Percentiles rank a stretch among this genome's conserved stretches.
These are phyloP conservation scores for Buceros bicornis DNA, from an alignment of 2,797 vertebrate genomes.

Conservation along the genomic window DNA sequence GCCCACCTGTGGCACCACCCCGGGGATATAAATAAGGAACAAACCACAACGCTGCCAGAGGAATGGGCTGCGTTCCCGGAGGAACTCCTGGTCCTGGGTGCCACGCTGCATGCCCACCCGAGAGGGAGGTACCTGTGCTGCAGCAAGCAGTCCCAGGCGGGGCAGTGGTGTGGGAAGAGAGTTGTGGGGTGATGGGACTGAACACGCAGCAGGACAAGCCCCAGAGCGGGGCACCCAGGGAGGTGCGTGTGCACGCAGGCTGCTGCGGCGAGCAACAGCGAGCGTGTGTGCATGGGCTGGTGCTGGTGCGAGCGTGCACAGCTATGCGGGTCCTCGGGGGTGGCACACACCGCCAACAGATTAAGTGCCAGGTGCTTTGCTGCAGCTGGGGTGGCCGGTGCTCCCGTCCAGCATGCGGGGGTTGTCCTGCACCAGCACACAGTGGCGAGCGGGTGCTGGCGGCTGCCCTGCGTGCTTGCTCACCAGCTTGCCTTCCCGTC, in stretches of 20 bases:
- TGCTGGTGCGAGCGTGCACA: not conserved
- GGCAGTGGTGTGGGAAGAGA: not conserved
- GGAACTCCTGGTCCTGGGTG: not conserved
- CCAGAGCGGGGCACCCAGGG: no score
- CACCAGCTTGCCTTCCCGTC: not conserved
- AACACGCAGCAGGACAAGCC: fast-evolving
- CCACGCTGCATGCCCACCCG: not conserved
- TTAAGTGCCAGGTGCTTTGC: fast-evolving
- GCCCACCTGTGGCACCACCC: constrained; percentile 67
- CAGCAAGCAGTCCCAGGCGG: not conserved
- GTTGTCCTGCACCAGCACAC: not conserved
- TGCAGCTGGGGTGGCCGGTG: not conserved
- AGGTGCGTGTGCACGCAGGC: fast-evolving
- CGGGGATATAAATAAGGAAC: constrained; percentile 44
- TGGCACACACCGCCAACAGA: fast-evolving
- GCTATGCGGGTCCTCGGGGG: not conserved
- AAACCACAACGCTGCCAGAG: constrained; percentile 2
- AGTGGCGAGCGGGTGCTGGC: fast-evolving
- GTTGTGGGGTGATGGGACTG: fast-evolving
- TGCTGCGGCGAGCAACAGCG: fast-evolving
- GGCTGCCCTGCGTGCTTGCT: not conserved
- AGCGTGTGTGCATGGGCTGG: fast-evolving
- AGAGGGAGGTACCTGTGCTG: not conserved
- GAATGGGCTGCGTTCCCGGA: not conserved
- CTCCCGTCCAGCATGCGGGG: fast-evolving